Evolutionary conservation across 2,797 vertebrate genomes (phyloP).

Genomic region (Acipenser ruthenus): DNA sequence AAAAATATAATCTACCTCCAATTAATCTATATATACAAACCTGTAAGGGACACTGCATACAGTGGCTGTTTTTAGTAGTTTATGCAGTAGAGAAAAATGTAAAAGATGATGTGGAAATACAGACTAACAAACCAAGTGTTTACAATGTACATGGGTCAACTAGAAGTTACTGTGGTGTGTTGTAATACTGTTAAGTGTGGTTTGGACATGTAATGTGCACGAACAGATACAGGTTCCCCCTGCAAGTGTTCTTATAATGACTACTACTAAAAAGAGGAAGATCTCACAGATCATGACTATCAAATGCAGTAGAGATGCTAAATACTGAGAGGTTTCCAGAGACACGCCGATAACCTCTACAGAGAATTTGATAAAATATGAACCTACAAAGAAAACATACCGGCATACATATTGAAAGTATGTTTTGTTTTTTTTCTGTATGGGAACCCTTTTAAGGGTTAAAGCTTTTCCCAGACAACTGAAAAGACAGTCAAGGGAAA

Average conservation of each 20-base stretch:
- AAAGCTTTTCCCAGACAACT: background rate
- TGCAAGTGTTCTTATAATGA: background rate
- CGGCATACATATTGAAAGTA: background rate
- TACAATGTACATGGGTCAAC: background rate
- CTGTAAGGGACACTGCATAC: too few relatives aligned
- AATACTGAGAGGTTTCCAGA: too few relatives aligned
- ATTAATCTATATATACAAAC: too few relatives aligned
- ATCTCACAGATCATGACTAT: background rate
- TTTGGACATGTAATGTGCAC: too few relatives aligned
- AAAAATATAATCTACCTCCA: too few relatives aligned
- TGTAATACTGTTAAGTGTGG: background rate
- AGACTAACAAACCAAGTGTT: background rate
- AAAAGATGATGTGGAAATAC: conserved; percentile 35
- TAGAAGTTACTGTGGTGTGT: background rate
- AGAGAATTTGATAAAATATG: too few relatives aligned
- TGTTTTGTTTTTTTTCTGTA: background rate
- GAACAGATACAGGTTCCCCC: background rate
- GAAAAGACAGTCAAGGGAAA: conserved; percentile 34
- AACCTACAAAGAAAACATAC: too few relatives aligned
- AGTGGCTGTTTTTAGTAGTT: too few relatives aligned
- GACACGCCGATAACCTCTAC: too few relatives aligned
- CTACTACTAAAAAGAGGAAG: background rate
- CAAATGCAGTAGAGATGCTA: too few relatives aligned
- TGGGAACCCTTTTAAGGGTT: too few relatives aligned
- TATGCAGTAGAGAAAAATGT: conserved; percentile 33